A percentile compares a stretch with the other conserved stretches of the same genome.
phyloP scores from a whole-genome alignment of 2,888 invertebrate genomes.

The Villa cingulata region DNA sequence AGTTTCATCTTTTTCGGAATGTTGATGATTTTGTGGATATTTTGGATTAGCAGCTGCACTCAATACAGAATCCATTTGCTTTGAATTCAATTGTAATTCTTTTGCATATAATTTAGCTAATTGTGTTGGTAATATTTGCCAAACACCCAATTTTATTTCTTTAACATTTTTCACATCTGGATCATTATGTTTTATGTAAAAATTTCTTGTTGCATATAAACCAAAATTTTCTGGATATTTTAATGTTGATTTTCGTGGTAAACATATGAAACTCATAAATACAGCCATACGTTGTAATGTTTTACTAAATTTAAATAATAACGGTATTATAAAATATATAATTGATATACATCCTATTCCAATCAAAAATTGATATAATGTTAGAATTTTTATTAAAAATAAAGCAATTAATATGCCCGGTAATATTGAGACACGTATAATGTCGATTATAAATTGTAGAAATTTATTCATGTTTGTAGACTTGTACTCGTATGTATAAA shows the following conservation, averaged over 20 bases:
- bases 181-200: conserved; percentile 47
- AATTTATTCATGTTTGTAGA: conserved; percentile 5
- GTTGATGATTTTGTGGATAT: conserved; percentile 18
- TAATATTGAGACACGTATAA: conserved; percentile 8
- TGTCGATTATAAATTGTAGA: conserved; percentile 7
- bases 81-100: conserved; percentile 23
- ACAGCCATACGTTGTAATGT: conserved; percentile 42
- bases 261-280: conserved; percentile 36
- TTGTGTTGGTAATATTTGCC: conserved; percentile 66
- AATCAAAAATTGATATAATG: not conserved
- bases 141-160: conserved; percentile 43
- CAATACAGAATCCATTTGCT: conserved; percentile 16
- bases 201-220: conserved; percentile 49
- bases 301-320: conserved; percentile 60
- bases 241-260: conserved; percentile 39
- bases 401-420: conserved; percentile 9
- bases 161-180: conserved; percentile 23
- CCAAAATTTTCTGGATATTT: conserved; percentile 38
- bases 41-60: conserved; percentile 16
- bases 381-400: not conserved
- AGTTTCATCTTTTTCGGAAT: conserved; percentile 22
- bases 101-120: conserved; percentile 40
- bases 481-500: too few species aligned
- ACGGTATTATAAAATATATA: conserved; percentile 52
- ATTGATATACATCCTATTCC: conserved; percentile 28